Percentiles rank a stretch among this genome's conserved stretches.
Evolutionary conservation across 2,113 vertebrate genomes (phyloP).

Genomic region (Notarius quadriscutis): DNA sequence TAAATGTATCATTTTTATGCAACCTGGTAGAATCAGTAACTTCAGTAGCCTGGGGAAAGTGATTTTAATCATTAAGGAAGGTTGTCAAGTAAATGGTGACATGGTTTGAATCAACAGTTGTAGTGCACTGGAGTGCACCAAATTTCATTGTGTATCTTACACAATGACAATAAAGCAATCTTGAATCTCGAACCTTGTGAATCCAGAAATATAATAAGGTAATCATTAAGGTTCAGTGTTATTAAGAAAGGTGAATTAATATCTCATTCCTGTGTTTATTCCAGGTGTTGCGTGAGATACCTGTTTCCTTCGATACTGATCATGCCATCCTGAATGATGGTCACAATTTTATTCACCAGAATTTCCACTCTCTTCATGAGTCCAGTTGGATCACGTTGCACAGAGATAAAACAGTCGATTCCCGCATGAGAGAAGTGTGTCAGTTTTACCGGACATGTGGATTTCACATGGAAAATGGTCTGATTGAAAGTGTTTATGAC

Average conservation of each 20-base stretch:
- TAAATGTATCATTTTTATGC: neutral
- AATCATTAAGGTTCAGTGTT: neutral
- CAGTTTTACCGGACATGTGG: slow-evolving; percentile 63
- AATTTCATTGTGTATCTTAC: no score
- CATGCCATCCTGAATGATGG: slow-evolving; percentile 58
- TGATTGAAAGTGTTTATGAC: slow-evolving; percentile 61
- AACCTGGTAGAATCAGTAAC: neutral
- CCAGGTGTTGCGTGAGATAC: slow-evolving; percentile 45
- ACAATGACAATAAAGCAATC: no score
- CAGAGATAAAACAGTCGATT: slow-evolving; percentile 61
- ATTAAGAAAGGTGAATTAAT: neutral
- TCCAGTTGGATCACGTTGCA: slow-evolving; percentile 48
- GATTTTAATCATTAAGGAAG: neutral
- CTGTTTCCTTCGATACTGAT: slow-evolving; percentile 61
- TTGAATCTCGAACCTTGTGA: neutral
- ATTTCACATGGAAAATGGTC: slow-evolving; percentile 56
- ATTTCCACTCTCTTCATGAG: slow-evolving; percentile 64
- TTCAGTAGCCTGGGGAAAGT: neutral
- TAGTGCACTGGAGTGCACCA: no score
- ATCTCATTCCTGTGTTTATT: neutral
- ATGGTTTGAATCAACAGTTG: neutral
- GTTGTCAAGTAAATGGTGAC: neutral
- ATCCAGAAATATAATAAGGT: neutral
- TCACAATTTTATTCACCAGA: slow-evolving; percentile 66
- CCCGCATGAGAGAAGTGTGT: slow-evolving; percentile 64